Conservation (phyloP, 2,888 invertebrate genomes). For the Agrotis ipsilon region DNA sequence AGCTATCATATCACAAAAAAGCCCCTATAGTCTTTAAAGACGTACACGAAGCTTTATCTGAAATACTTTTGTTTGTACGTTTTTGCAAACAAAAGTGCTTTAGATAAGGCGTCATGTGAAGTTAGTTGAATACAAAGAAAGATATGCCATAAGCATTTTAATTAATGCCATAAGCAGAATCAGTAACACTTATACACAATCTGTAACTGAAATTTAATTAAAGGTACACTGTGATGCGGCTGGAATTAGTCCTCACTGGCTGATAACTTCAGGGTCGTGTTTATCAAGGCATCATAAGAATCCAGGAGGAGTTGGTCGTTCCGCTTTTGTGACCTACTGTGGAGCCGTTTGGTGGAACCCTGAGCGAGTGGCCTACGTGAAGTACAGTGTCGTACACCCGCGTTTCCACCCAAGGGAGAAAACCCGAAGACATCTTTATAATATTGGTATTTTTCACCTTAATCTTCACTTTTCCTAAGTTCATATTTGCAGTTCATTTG, state of each 20-base stretch:
- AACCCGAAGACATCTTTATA: constrained; percentile 76
- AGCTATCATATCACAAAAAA: no score
- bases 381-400: constrained; percentile 81
- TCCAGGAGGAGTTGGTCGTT: constrained; percentile 70
- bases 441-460: constrained; percentile 74
- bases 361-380: constrained; percentile 81
- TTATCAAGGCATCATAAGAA: constrained; percentile 78
- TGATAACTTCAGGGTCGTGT: constrained; percentile 82
- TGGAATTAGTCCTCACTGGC: constrained; percentile 83
- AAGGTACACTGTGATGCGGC: constrained; percentile 86
- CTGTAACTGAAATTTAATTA: constrained; percentile 33
- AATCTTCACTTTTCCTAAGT: background rate
- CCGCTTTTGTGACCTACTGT: constrained; percentile 84
- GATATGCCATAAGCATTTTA: background rate
- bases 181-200: background rate
- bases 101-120: no score
- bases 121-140: no score
- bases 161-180: background rate
- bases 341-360: constrained; percentile 80
- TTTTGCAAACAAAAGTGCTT: no score
- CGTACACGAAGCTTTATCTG: no score
- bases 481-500: background rate
- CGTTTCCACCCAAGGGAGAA: constrained; percentile 73
- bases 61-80: no score
- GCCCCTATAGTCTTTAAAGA: no score